Evolutionary conservation across 2,888 invertebrate genomes (phyloP).

Genomic region (Drosophila bunnanda): DNA sequence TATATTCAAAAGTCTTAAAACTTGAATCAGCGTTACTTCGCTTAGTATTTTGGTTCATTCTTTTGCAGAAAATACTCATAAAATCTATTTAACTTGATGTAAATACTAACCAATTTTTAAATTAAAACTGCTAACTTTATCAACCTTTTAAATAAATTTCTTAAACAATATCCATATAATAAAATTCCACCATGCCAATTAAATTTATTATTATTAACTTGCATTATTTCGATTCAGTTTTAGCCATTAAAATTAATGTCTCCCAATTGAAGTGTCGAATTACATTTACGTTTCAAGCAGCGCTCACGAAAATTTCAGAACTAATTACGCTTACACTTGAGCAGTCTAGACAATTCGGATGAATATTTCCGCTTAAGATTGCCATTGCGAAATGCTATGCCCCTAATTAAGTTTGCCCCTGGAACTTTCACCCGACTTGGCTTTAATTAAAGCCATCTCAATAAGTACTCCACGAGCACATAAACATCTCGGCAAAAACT

Average conservation of each 20-base stretch:
- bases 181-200: background rate
- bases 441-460: constrained; percentile 65
- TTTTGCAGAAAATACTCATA: no score
- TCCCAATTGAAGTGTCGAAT: background rate
- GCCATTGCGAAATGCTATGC: constrained; percentile 29
- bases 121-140: no score
- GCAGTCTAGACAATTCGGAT: constrained; percentile 42
- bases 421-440: constrained; percentile 48
- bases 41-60: no score
- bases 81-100: no score
- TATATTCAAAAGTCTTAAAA: no score
- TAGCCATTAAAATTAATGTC: background rate
- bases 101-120: no score
- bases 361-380: constrained; percentile 44
- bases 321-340: constrained; percentile 41
- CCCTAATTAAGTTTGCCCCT: constrained; percentile 46
- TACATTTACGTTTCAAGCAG: background rate
- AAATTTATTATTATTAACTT: constrained; percentile 3
- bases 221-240: constrained; percentile 2
- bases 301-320: constrained; percentile 2
- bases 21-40: no score
- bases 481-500: constrained; percentile 39
- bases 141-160: background rate
- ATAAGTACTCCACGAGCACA: constrained; percentile 54
- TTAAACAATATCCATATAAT: background rate